A percentile compares a stretch with the other conserved stretches of the same genome.
These are phyloP conservation scores for Zele albiditarsus DNA, from an alignment of 2,888 invertebrate species.

Conservation along the genomic window DNA sequence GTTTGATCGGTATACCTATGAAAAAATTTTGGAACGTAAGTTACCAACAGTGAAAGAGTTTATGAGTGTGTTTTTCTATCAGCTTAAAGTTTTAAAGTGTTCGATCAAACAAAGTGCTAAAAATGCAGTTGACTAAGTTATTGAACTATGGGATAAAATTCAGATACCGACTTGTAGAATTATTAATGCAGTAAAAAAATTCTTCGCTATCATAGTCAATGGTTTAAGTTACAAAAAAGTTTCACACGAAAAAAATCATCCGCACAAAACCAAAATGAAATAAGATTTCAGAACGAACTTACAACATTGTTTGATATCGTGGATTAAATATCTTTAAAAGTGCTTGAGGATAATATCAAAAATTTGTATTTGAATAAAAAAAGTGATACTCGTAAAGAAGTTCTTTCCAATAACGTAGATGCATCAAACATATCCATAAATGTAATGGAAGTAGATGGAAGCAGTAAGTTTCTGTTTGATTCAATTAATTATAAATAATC, in stretches of 20 bases:
- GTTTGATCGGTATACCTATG: constrained; percentile 27
- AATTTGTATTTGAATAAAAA: constrained; percentile 37
- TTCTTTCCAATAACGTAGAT: neutral
- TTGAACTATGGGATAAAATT: neutral
- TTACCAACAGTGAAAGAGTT: constrained; percentile 32
- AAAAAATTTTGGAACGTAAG: constrained; percentile 18
- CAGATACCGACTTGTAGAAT: constrained; percentile 27
- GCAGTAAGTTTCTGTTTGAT: no score
- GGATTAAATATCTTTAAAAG: constrained; percentile 31
- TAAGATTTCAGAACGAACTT: constrained; percentile 23
- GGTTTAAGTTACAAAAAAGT: no score
- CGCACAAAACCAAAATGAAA: constrained; percentile 6
- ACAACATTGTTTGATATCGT: constrained; percentile 35
- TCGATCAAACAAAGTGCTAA: constrained; percentile 16
- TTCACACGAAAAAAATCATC: neutral
- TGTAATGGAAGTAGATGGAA: no score
- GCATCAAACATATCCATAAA: no score
- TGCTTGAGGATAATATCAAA: constrained; percentile 29
- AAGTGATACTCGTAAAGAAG: constrained; percentile 12
- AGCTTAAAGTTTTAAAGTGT: no score
- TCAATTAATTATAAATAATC: no score
- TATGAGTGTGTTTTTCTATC: constrained; percentile 30
- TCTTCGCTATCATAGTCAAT: constrained; percentile 33
- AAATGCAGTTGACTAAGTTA: constrained; percentile 5
- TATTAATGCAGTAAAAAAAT: constrained; percentile 26